A percentile compares a stretch with the other conserved stretches of the same genome.
phyloP scores from a whole-genome alignment of 1,140 invertebrate genomes.

The Danaus melanippus region DNA sequence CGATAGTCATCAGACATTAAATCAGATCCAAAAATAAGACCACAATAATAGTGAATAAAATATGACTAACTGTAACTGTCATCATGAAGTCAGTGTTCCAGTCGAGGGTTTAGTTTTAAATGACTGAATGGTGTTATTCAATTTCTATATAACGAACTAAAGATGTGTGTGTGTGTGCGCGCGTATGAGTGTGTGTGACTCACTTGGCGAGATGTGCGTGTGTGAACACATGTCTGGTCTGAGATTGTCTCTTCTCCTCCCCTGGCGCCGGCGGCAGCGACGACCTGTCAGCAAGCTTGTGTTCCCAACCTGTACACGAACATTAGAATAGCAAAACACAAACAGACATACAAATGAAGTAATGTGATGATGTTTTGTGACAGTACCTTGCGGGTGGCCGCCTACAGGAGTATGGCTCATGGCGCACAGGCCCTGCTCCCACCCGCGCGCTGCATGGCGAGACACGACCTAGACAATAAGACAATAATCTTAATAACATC shows the following conservation, averaged over 20 bases:
- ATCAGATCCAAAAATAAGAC: no score
- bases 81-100: no score
- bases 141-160: neutral
- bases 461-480: slow-evolving; percentile 59
- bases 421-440: slow-evolving; percentile 73
- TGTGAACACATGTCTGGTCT: slow-evolving; percentile 66
- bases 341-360: neutral
- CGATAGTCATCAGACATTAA: no score
- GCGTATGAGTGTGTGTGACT: slow-evolving; percentile 12
- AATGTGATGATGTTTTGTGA: neutral
- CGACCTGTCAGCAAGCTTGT: slow-evolving; percentile 73
- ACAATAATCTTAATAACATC: neutral
- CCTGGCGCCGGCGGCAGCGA: slow-evolving; percentile 69
- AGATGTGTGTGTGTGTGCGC: neutral
- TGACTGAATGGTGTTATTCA: no score
- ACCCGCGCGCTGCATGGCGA: slow-evolving; percentile 73
- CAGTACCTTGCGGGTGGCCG: slow-evolving; percentile 71
- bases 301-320: slow-evolving; percentile 62
- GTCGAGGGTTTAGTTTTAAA: no score
- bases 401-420: slow-evolving; percentile 73
- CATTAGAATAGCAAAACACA: slow-evolving; percentile 4
- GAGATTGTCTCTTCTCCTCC: slow-evolving; percentile 68
- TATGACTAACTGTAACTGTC: no score
- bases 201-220: slow-evolving; percentile 61
- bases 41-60: no score